Evolutionary conservation across 2,113 vertebrate genomes (phyloP).

Genomic region (Passer montanus): DNA sequence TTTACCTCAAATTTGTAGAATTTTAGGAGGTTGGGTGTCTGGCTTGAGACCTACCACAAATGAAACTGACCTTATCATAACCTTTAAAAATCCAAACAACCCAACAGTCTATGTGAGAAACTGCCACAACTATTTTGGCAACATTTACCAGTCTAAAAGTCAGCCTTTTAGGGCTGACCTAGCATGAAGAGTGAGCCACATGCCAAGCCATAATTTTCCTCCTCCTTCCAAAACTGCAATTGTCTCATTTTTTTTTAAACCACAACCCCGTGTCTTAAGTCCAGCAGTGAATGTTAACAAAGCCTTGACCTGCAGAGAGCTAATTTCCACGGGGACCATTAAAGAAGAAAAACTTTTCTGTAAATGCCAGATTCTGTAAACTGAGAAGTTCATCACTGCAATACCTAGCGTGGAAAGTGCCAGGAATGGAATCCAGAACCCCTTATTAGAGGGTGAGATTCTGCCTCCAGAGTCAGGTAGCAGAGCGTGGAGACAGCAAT

Average conservation of each 20-base stretch:
- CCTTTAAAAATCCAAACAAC: constrained; percentile 34
- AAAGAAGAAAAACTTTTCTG: not conserved
- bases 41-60: constrained; percentile 61
- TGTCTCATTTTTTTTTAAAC: not conserved
- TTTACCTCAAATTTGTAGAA: constrained; percentile 26
- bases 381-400: not conserved
- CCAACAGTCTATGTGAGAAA: constrained; percentile 52
- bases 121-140: constrained; percentile 65
- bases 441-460: not conserved
- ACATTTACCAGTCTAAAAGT: constrained; percentile 11
- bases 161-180: constrained; percentile 40
- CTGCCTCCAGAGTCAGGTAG: not conserved
- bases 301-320: constrained; percentile 5
- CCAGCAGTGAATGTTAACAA: constrained; percentile 13
- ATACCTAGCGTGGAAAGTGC: not conserved
- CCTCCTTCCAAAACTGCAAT: constrained; percentile 20
- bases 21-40: constrained; percentile 41
- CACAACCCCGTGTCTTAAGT: not conserved
- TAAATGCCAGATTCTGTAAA: constrained; percentile 1
- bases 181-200: constrained; percentile 25
- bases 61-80: constrained; percentile 54
- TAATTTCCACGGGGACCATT: not conserved
- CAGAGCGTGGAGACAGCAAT: not conserved
- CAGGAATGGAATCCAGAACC: constrained; percentile 14
- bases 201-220: constrained; percentile 16